Evolutionary conservation across 2,888 invertebrate species (phyloP), one percentile per base, ranked within the genome.

Genomic region (Pemphredon lugubris): DNA sequence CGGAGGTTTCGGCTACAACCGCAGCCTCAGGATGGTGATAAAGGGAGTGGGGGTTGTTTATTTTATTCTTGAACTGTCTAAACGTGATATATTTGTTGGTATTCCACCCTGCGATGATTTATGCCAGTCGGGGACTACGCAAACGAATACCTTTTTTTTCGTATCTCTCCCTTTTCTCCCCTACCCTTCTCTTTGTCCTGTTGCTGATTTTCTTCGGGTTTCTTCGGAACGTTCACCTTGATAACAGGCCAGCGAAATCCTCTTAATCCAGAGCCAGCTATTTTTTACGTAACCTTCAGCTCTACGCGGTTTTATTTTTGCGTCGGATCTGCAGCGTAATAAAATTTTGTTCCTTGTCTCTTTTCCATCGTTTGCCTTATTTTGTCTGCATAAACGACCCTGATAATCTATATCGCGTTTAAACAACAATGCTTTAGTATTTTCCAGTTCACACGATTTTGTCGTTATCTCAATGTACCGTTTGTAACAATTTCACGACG

Each of bases 211-310:
- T 37, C 14, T 32, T 9, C 42, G 23, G 9, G 13, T 34, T 37
- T 54, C 37, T 40, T 32, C 44, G 20, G 55, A 42, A 37, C 13
- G 14, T 21, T 30, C 32, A 50, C 72, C 58, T 64, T 70, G 79
- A 83, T 83, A 80, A 73, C 75, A 75, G 55, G 61, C 57, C 65
- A 39, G 65, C 61, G 70, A 80, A 73, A 77, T 81, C 75, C 75
- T 70, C 76, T 80, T 82, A 82, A 82, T 81, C 72, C 66, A 73
- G 60, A 77, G 58, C 64, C 32, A 72, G 67, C 77, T 72, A 76
- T 81, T 75, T 81, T 75, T 83, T 75, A 70, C 66, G 63, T 14
- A 50, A 55, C 68, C 79, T 69, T 72, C 72, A 78, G 76, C 75
- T 70, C 34, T 55, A 57, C 60, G 64, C 48, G 64, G 51, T 68